Percentiles rank a stretch among this genome's conserved stretches.
Evolutionary conservation across 2,113 vertebrate genomes (phyloP).

Genomic region (Mirza zaza): DNA sequence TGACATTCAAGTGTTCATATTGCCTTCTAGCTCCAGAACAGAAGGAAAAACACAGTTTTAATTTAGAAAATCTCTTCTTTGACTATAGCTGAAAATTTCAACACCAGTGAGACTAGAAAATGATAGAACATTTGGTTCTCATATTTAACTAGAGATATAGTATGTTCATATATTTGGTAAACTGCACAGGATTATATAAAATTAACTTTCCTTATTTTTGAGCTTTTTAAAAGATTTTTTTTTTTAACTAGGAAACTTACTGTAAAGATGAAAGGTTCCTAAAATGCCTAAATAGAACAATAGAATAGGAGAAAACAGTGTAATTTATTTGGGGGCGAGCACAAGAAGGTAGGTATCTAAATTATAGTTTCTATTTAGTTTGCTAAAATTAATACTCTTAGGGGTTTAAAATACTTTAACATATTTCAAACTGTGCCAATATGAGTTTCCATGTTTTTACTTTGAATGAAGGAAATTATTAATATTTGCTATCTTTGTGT

Average conservation of each 20-base stretch:
- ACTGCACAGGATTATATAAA: slow-evolving; percentile 56
- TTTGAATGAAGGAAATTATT: slow-evolving; percentile 28
- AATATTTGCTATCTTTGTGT: not conserved
- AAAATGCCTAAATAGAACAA: slow-evolving; percentile 39
- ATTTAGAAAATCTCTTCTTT: slow-evolving; percentile 75
- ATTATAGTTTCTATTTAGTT: slow-evolving; percentile 7
- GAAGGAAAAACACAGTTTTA: slow-evolving; percentile 71
- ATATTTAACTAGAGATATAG: slow-evolving; percentile 67
- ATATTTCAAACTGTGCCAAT: not conserved
- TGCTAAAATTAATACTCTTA: slow-evolving; percentile 11
- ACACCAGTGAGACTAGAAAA: slow-evolving; percentile 69
- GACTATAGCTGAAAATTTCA: slow-evolving; percentile 71
- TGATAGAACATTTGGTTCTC: slow-evolving; percentile 75
- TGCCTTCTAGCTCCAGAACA: slow-evolving; percentile 74
- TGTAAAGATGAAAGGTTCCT: slow-evolving; percentile 28
- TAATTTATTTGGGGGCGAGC: not conserved
- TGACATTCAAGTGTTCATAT: slow-evolving; percentile 73
- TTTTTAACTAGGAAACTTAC: not conserved
- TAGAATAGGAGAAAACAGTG: not conserved
- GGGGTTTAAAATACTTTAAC: slow-evolving; percentile 2
- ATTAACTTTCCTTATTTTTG: slow-evolving; percentile 54
- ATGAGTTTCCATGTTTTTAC: not conserved
- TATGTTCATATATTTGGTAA: slow-evolving; percentile 70
- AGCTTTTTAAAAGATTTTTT: slow-evolving; percentile 11
- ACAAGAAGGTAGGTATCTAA: not conserved